Evolutionary conservation across 2,113 vertebrate genomes (phyloP), one percentile per base, ranked within the genome.

Genomic region (Gallinago media): DNA sequence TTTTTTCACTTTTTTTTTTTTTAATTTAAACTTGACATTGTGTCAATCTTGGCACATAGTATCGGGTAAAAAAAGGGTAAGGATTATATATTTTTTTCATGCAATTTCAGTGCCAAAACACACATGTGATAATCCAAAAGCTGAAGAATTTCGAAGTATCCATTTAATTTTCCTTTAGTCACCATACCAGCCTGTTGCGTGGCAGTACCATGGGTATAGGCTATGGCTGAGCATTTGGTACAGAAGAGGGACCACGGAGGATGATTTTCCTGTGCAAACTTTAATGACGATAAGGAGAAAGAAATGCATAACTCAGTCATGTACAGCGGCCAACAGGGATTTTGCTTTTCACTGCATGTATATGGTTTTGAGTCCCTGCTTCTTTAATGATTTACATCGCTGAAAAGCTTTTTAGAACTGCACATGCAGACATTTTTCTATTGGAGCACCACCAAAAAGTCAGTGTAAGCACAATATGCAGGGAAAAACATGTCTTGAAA

Each of bases 341-440:
- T 96, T 93, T 75, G 50, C 71, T 89, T 91, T 80, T 68, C 75
- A 34, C 71, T 70, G 66, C 68, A 68, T 83, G 89, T 88, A 31
- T 88, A 84, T 49, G 71, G 68, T 50, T 95, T 91, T 91, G 54
- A 93, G 84, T 90, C 89, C 89, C 77, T 77, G 72, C 16, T 6
- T 90, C 82, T 96, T 95, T 97, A 96, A 97, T 95, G 90, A 95
- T 96, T 95, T 95, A 93, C 93, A 93, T 96, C 47, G 27, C 91
- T 95, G 91, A 88, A 92, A 93, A 95, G 93, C 88, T 95, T 97
- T 96, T 84, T 74, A 96, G 95, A 97, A 83, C 80, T 93, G 95
- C 93, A 93, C 76, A 85, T 95, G 88, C 92, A 93, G 89, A 91
- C 14, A 0, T 78, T 95, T 94, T 97, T 94, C 71, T 82, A 36